These are phyloP conservation scores for Drosophila arizonae DNA, from an alignment of 1,140 invertebrate genomes.

Conservation along the genomic window DNA sequence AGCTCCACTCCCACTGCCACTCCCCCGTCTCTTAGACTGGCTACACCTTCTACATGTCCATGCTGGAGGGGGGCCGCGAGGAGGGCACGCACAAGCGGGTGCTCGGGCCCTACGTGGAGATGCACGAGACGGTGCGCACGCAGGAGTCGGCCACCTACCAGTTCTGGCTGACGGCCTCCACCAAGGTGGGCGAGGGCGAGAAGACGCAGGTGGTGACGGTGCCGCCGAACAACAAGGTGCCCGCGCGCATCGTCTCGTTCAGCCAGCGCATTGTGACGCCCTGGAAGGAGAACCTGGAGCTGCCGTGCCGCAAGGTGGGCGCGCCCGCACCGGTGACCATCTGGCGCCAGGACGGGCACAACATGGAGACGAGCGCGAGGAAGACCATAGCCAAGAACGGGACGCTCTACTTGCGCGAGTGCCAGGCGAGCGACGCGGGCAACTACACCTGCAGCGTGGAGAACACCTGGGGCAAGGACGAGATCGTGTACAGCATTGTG, in stretches of 20 bases:
- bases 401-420: conserved; percentile 88
- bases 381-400: conserved; percentile 87
- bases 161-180: conserved; percentile 92
- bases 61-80: conserved; percentile 89
- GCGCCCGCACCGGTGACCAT: conserved; percentile 88
- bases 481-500: conserved; percentile 89
- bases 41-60: conserved; percentile 92
- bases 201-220: conserved; percentile 90
- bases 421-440: conserved; percentile 91
- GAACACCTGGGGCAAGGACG: conserved; percentile 92
- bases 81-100: conserved; percentile 88
- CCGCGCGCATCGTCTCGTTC: conserved; percentile 92
- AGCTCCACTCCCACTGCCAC: not conserved
- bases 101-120: conserved; percentile 86
- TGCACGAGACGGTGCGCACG: conserved; percentile 89
- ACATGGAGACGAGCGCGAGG: conserved; percentile 87
- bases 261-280: conserved; percentile 90
- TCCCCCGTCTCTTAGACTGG: conserved; percentile 80
- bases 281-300: conserved; percentile 92
- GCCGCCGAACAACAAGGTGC: conserved; percentile 90
- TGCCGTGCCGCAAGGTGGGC: conserved; percentile 92
- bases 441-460: conserved; percentile 94
- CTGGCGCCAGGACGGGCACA: conserved; percentile 89
- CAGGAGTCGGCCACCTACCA: conserved; percentile 89
- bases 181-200: conserved; percentile 91